Evolutionary conservation across 2,797 vertebrate genomes (phyloP).

Genomic region (Sarcoramphus papa): DNA sequence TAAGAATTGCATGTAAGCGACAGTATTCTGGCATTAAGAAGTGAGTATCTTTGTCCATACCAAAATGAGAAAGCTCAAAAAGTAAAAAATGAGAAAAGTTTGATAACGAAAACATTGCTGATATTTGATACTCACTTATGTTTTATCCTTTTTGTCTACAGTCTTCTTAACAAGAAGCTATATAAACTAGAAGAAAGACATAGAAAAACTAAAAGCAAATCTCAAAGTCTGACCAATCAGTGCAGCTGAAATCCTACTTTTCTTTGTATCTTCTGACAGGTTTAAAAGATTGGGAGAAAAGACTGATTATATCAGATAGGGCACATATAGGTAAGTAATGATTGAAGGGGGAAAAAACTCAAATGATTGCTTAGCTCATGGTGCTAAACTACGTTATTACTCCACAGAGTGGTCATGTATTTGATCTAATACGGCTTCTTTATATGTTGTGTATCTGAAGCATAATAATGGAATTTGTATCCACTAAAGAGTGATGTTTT

Average conservation of each 20-base stretch:
- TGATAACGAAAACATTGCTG: background rate
- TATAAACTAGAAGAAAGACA: background rate
- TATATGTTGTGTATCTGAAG: background rate
- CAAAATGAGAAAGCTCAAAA: background rate
- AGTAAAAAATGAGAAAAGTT: background rate
- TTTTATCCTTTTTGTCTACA: background rate
- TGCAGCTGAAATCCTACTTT: background rate
- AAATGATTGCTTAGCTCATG: background rate
- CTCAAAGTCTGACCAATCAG: background rate
- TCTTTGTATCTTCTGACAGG: slow-evolving; percentile 70
- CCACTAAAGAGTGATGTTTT: background rate
- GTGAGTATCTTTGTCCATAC: background rate
- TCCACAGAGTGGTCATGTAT: background rate
- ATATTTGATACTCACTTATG: background rate
- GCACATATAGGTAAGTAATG: slow-evolving; percentile 88
- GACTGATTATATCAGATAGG: slow-evolving; percentile 94
- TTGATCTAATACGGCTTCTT: background rate
- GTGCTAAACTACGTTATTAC: background rate
- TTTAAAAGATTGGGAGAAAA: slow-evolving; percentile 96
- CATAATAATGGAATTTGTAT: background rate
- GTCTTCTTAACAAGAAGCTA: background rate
- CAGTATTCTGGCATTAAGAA: background rate
- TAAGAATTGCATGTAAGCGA: background rate
- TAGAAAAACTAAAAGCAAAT: background rate
- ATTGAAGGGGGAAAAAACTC: background rate